Conservation (phyloP, 1,140 invertebrate genomes). For the Psix sp. region DNA sequence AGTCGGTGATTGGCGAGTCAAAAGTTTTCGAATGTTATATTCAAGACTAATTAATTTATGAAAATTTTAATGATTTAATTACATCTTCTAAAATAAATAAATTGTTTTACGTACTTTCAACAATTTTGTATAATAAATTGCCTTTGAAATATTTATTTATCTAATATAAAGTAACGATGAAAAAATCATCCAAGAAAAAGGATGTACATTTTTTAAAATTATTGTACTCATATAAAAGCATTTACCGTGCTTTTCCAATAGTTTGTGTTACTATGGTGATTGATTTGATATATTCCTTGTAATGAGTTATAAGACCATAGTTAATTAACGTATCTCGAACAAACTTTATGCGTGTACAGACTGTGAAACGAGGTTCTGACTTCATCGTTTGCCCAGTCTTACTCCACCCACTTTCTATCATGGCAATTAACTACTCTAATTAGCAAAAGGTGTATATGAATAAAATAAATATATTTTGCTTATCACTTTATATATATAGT, state of each 20-base stretch:
- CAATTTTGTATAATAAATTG: no score
- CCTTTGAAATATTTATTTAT: no score
- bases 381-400: conserved; percentile 55
- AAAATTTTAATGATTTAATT: no score
- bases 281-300: conserved; percentile 40
- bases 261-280: no score
- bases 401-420: conserved; percentile 53
- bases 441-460: conserved; percentile 49
- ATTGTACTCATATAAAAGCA: no score
- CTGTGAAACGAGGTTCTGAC: conserved; percentile 47
- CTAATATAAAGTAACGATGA: no score
- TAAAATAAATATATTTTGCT: conserved; percentile 57
- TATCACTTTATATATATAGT: conserved; percentile 24
- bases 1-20: conserved; percentile 10
- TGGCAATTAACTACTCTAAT: conserved; percentile 59
- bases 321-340: conserved; percentile 56
- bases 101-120: no score
- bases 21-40: neutral
- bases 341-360: conserved; percentile 55
- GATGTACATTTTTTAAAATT: no score
- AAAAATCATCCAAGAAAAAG: no score
- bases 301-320: conserved; percentile 45
- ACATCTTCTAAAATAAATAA: no score
- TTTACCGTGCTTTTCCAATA: no score
- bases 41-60: no score